A percentile compares a stretch with the other conserved stretches of the same genome.
These are phyloP conservation scores for Nyctalus aviator DNA, from an alignment of 2,797 vertebrate species.

Conservation along the genomic window DNA sequence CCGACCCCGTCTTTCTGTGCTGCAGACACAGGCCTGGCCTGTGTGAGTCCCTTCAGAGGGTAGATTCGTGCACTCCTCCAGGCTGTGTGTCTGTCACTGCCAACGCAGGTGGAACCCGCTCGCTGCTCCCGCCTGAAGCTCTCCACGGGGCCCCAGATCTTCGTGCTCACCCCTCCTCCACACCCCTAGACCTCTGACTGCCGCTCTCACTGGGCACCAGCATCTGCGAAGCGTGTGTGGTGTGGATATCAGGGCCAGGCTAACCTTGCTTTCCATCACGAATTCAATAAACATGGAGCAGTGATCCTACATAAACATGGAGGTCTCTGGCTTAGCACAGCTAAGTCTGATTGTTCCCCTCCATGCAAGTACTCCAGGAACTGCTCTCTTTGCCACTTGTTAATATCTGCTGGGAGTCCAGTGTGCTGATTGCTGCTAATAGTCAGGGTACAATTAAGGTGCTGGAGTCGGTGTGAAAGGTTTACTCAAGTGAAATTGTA, in stretches of 20 bases:
- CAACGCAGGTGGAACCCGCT: background rate
- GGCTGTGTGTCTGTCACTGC: background rate
- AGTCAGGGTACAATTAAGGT: conserved; percentile 87
- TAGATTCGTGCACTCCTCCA: background rate
- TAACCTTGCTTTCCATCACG: background rate
- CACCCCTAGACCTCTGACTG: background rate
- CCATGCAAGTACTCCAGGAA: no score
- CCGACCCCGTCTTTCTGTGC: accelerated
- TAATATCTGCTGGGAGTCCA: no score
- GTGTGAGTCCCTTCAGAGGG: accelerated
- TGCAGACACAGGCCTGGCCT: background rate
- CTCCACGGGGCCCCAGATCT: background rate
- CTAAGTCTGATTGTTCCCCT: no score
- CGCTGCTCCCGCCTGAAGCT: background rate
- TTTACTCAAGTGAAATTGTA: conserved; percentile 81
- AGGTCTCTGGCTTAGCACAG: no score
- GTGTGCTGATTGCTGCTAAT: no score
- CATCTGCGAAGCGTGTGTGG: background rate
- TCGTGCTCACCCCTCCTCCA: background rate
- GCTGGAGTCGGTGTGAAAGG: conserved; percentile 96
- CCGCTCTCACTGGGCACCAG: background rate
- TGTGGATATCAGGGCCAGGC: background rate
- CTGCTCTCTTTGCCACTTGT: no score
- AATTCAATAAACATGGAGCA: no score
- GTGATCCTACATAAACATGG: no score